These are phyloP conservation scores for Drosophila testacea DNA, from an alignment of 2,888 invertebrate genomes.

Conservation along the genomic window DNA sequence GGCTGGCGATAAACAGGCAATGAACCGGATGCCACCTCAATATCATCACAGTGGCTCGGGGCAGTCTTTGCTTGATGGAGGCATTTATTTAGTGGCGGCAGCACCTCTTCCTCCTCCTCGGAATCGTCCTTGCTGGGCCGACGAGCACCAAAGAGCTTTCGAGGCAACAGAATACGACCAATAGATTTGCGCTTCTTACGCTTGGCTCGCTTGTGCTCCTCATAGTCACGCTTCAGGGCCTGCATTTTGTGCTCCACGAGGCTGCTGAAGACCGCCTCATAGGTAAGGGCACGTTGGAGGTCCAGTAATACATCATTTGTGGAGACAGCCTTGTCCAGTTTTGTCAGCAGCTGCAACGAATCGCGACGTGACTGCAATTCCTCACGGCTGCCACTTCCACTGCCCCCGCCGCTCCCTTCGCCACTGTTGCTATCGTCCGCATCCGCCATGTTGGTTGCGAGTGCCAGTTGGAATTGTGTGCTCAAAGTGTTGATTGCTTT, in stretches of 20 bases:
- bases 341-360: slow-evolving; percentile 65
- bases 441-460: slow-evolving; percentile 63
- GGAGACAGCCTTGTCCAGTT: slow-evolving; percentile 84
- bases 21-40: slow-evolving; percentile 66
- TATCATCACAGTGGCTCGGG: slow-evolving; percentile 47
- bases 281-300: slow-evolving; percentile 84
- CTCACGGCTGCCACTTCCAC: slow-evolving; percentile 32
- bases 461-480: slow-evolving; percentile 25
- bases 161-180: slow-evolving; percentile 83
- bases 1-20: slow-evolving; percentile 18
- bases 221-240: slow-evolving; percentile 85
- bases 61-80: slow-evolving; percentile 37
- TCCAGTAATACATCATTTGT: slow-evolving; percentile 84
- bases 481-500: slow-evolving; percentile 37
- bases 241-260: slow-evolving; percentile 85
- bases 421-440: slow-evolving; percentile 76
- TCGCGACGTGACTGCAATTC: slow-evolving; percentile 42
- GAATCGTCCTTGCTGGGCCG: slow-evolving; percentile 61
- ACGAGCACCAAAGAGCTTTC: slow-evolving; percentile 79
- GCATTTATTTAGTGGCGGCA: slow-evolving; percentile 5
- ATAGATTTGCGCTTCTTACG: slow-evolving; percentile 83
- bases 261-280: slow-evolving; percentile 84
- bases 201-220: slow-evolving; percentile 83
- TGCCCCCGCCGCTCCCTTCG: slow-evolving; percentile 42
- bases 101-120: slow-evolving; percentile 22